Evolutionary conservation across 2,797 vertebrate species (phyloP), one percentile per base, ranked within the genome.

Genomic region (Simalia tracyae): DNA sequence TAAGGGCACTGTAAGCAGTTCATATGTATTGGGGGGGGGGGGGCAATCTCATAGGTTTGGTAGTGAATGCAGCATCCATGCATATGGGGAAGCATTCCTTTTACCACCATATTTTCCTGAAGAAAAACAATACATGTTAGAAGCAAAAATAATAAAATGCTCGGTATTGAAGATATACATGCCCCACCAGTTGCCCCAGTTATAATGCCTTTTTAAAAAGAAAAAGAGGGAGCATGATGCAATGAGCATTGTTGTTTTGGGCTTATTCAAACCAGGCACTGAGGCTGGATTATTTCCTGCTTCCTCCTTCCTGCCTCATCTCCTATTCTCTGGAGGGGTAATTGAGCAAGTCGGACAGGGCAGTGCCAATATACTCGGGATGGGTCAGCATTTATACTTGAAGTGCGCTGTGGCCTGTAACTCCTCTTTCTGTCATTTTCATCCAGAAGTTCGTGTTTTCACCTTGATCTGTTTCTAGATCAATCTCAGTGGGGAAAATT

Each of bases 401-500:
- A 91, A 95, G 4, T 28, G 26, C 1, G 8, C 63, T 63, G 60
- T 88, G 59, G 8, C 68, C 86, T 31, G 8, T 46, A 66, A 1
- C 28, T 72, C 11, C 46, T 89, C 84, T 63, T 88, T 31, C 88
- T 91, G 63, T 28, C 31, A 56, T 19, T 42, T 50, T 89, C 89
- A 76, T 50, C 63, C 59, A 92, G 60, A 89, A 90, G 87, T 50
- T 10, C 84, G 10, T 56, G 1, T 88, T 89, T 91, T 94, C 89
- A 91, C 68, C 24, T 59, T 92, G 84, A 59, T 93, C 66, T 50
- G 24, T 92, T 94, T 89, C 68, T 88, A 88, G 88, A 31, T n/a
- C n/a, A 24, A 57, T 90, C 14, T 90, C 3, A 1, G 81, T 22
- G 56, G 87, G 90, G 54, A 89, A 61, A 61, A 91, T 19, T 1